phyloP scores from a whole-genome alignment of 1,140 invertebrate species.

The Diorhabda sublineata region DNA sequence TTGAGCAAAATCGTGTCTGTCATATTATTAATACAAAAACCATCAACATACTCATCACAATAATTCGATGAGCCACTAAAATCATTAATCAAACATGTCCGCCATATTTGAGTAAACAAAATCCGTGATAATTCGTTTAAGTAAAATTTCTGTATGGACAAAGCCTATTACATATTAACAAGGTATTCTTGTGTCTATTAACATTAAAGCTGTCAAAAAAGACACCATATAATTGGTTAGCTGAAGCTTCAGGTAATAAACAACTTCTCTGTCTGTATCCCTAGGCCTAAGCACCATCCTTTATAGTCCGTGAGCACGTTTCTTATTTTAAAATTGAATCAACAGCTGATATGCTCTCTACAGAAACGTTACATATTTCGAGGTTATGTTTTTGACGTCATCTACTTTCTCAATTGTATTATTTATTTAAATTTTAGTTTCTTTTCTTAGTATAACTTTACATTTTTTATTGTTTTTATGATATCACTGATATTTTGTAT shows the following conservation, averaged over 20 bases:
- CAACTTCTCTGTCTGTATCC: slow-evolving; percentile 36
- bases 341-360: too few species aligned
- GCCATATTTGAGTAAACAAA: slow-evolving; percentile 22
- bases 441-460: too few species aligned
- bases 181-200: slow-evolving; percentile 46
- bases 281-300: slow-evolving; percentile 4
- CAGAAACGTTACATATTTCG: too few species aligned
- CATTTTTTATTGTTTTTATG: too few species aligned
- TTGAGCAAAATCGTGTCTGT: neutral
- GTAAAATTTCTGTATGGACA: slow-evolving; percentile 21
- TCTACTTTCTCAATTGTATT: too few species aligned
- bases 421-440: too few species aligned
- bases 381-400: too few species aligned
- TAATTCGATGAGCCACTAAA: neutral
- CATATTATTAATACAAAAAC: neutral
- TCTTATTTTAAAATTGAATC: too few species aligned
- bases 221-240: slow-evolving; percentile 47
- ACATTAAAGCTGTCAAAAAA: slow-evolving; percentile 47
- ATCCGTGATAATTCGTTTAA: slow-evolving; percentile 22
- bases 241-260: slow-evolving; percentile 45
- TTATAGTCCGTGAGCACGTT: neutral
- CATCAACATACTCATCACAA: neutral
- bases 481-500: too few species aligned
- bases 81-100: slow-evolving; percentile 5
- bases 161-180: slow-evolving; percentile 46